Percentiles rank a stretch among this genome's conserved stretches.
These are phyloP conservation scores for Rhorus exstirpatorius DNA, from an alignment of 2,888 invertebrate genomes.

Conservation along the genomic window DNA sequence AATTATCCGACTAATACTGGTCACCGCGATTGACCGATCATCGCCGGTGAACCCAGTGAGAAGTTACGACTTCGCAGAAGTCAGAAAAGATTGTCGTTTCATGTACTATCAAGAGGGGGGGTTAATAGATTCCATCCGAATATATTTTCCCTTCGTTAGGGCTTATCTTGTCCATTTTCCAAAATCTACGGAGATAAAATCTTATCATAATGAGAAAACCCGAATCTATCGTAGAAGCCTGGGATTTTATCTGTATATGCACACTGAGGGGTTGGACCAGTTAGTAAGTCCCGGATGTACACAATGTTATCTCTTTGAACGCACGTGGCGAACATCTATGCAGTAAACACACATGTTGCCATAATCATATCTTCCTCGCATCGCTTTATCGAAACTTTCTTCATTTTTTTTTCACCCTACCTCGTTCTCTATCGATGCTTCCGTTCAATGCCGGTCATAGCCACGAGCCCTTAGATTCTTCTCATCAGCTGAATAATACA, in stretches of 20 bases:
- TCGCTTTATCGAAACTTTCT: slow-evolving; percentile 49
- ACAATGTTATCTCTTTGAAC: slow-evolving; percentile 23
- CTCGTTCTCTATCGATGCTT: not conserved
- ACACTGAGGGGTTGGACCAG: slow-evolving; percentile 18
- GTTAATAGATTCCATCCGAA: slow-evolving; percentile 2
- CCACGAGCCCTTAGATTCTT: slow-evolving; percentile 4
- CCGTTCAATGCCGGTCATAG: slow-evolving; percentile 40
- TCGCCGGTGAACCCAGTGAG: slow-evolving; percentile 11
- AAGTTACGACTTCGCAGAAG: slow-evolving; percentile 37
- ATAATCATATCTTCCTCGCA: slow-evolving; percentile 48
- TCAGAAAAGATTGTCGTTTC: not conserved
- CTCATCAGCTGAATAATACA: slow-evolving; percentile 41
- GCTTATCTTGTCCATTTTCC: not conserved
- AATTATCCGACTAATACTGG: slow-evolving; percentile 62
- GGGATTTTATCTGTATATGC: slow-evolving; percentile 20
- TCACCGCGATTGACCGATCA: slow-evolving; percentile 68
- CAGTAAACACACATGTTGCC: not conserved
- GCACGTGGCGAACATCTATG: slow-evolving; percentile 43
- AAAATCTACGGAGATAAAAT: not conserved
- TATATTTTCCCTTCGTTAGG: not conserved
- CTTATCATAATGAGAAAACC: not conserved
- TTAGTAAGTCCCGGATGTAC: slow-evolving; percentile 2
- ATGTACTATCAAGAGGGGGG: not conserved
- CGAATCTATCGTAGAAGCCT: not conserved
- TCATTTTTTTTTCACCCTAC: not conserved